Conservation (phyloP, 1,140 invertebrate species). For the Nautilus pompilius region DNA sequence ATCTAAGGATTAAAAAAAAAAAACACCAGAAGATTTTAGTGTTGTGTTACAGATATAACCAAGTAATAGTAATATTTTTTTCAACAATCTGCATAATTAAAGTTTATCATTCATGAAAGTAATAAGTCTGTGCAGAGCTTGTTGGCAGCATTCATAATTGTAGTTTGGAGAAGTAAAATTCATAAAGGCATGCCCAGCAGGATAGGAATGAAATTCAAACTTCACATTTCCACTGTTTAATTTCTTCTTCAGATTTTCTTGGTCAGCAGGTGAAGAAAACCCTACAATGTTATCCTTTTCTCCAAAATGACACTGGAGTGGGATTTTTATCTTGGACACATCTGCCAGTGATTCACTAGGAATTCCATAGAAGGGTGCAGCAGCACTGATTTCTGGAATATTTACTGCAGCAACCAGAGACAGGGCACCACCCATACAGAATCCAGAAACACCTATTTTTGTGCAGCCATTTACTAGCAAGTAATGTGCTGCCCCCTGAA, state of each 20-base stretch:
- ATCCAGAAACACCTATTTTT: conserved; percentile 44
- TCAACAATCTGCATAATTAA: no score
- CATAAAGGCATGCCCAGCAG: conserved; percentile 22
- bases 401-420: conserved; percentile 34
- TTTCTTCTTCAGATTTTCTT: conserved; percentile 6
- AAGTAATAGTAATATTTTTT: no score
- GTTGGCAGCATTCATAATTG: conserved; percentile 12
- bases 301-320: conserved; percentile 46
- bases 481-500: conserved; percentile 35
- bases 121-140: conserved; percentile 5
- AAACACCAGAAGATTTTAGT: no score
- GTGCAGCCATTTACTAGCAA: conserved; percentile 29
- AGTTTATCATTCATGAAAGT: neutral
- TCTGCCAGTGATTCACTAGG: conserved; percentile 29
- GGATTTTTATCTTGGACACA: conserved; percentile 33
- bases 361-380: conserved; percentile 47
- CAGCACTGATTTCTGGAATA: conserved; percentile 32
- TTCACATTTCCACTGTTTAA: neutral
- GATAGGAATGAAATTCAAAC: conserved; percentile 17
- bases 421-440: conserved; percentile 50
- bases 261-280: conserved; percentile 20
- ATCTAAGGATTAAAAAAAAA: no score
- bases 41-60: no score
- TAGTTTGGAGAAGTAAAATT: conserved; percentile 13
- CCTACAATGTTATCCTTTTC: conserved; percentile 27